A percentile compares a stretch with the other conserved stretches of the same genome.
phyloP scores from a whole-genome alignment of 2,113 vertebrate genomes.

The Verasper variegatus region DNA sequence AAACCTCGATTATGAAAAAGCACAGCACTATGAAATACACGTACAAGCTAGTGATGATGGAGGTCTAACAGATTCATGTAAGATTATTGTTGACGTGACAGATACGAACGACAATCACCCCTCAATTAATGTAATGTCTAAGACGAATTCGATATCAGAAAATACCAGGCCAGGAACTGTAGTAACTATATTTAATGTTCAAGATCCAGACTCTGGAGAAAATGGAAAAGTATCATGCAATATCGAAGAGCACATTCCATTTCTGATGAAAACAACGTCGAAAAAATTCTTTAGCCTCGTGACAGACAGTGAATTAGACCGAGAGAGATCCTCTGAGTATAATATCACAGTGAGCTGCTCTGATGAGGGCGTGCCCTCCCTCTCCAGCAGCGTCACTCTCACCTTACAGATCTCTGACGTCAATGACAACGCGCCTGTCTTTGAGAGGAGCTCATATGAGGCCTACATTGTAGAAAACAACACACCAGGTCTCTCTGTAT shows the following conservation, averaged over 20 bases:
- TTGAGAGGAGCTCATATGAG: no score
- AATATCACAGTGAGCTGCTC: conserved; percentile 47
- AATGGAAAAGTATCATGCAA: conserved; percentile 65
- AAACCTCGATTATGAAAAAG: conserved; percentile 50
- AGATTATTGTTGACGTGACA: conserved; percentile 76
- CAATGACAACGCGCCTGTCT: no score
- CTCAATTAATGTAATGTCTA: conserved; percentile 71
- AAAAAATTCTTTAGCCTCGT: conserved; percentile 73
- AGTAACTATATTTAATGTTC: conserved; percentile 62
- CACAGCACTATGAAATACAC: conserved; percentile 45
- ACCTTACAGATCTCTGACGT: no score
- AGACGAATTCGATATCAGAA: conserved; percentile 63
- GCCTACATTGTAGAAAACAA: no score
- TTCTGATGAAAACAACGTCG: conserved; percentile 66
- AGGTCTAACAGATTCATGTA: conserved; percentile 66
- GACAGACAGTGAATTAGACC: conserved; percentile 58
- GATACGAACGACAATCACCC: conserved; percentile 83
- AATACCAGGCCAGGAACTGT: conserved; percentile 49
- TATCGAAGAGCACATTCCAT: conserved; percentile 54
- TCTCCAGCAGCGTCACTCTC: conserved; percentile 43
- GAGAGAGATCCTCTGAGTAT: conserved; percentile 59
- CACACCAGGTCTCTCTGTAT: no score
- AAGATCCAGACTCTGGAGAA: conserved; percentile 68
- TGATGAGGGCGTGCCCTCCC: conserved; percentile 36
- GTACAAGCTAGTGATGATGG: conserved; percentile 79